phyloP scores from a whole-genome alignment of 1,140 invertebrate genomes.

The Oscheius sp. region DNA sequence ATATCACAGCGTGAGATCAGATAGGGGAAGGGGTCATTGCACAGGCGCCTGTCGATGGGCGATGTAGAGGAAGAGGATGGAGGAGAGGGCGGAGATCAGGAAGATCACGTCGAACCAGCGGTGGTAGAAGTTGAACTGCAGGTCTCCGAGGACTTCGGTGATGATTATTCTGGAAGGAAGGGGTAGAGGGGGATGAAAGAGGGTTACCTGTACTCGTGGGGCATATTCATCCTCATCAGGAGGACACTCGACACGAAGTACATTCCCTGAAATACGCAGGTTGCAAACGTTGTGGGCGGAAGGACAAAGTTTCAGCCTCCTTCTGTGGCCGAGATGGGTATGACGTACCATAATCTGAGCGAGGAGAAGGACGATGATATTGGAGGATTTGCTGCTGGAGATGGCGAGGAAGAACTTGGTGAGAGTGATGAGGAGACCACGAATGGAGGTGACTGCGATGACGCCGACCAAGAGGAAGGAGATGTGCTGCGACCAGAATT shows the following conservation, averaged over 20 bases:
- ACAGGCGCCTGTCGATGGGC: constrained; percentile 19
- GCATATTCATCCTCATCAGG: constrained; percentile 99
- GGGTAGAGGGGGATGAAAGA: too few relatives aligned
- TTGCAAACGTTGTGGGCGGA: neutral
- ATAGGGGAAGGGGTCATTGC: neutral
- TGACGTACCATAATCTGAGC: constrained; percentile 89
- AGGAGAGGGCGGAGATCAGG: constrained; percentile 64
- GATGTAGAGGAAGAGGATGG: constrained; percentile 22
- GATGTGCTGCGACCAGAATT: constrained; percentile 97
- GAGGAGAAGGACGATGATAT: constrained; percentile 91
- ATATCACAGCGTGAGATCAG: neutral
- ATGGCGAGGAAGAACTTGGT: constrained; percentile 99
- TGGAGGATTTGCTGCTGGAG: constrained; percentile 97
- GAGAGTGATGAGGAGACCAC: constrained; percentile 85
- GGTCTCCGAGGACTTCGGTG: constrained; percentile 91
- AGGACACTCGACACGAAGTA: constrained; percentile 98
- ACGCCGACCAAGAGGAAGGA: constrained; percentile 95
- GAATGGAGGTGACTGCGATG: constrained; percentile 94
- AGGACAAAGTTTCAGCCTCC: neutral
- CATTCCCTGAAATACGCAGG: constrained; percentile 75
- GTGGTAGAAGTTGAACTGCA: constrained; percentile 99
- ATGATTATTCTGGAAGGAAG: constrained; percentile 76
- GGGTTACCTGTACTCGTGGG: constrained; percentile 78
- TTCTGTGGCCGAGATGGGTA: neutral
- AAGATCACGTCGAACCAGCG: constrained; percentile 99